A percentile compares a stretch with the other conserved stretches of the same genome.
Evolutionary conservation across 2,888 invertebrate genomes (phyloP).

Genomic region (Onchidella celtica): DNA sequence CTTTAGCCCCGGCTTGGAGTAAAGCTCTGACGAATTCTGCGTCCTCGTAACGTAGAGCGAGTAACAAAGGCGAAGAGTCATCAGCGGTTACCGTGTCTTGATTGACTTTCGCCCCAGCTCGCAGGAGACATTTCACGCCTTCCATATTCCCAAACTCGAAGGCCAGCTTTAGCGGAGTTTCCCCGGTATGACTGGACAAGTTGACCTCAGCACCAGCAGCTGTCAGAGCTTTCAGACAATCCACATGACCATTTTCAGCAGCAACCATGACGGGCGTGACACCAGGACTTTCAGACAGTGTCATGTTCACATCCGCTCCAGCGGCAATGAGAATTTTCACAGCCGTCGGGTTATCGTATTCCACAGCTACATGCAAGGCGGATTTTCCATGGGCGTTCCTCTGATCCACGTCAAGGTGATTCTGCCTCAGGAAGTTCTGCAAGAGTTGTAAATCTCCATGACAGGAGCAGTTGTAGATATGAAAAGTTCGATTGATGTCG

Average conservation of each 20-base stretch:
- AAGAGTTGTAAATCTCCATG: conserved; percentile 12
- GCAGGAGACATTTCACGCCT: not conserved
- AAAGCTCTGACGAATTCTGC: conserved; percentile 9
- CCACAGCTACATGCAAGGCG: conserved; percentile 13
- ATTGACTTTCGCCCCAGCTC: not conserved
- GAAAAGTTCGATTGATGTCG: no score
- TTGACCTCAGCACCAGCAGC: not conserved
- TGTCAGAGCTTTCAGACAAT: conserved; percentile 13
- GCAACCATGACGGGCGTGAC: conserved; percentile 4
- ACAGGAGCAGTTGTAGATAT: not conserved
- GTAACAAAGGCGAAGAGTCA: no score
- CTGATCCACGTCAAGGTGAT: not conserved
- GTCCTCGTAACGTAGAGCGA: no score
- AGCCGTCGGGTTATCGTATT: conserved; percentile 6
- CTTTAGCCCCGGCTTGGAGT: conserved; percentile 16
- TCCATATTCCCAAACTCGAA: not conserved
- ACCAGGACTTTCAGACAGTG: not conserved
- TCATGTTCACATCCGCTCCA: conserved; percentile 20
- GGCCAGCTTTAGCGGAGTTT: not conserved
- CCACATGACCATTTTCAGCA: conserved; percentile 13
- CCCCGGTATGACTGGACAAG: conserved; percentile 1
- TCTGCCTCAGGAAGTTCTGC: not conserved
- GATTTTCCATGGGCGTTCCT: not conserved
- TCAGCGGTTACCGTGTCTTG: no score
- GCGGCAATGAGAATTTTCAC: conserved; percentile 15